Evolutionary conservation across 53 echinoderm and acorn worm species (phyloP).

Genomic region (Hippasteria phrygiana): DNA sequence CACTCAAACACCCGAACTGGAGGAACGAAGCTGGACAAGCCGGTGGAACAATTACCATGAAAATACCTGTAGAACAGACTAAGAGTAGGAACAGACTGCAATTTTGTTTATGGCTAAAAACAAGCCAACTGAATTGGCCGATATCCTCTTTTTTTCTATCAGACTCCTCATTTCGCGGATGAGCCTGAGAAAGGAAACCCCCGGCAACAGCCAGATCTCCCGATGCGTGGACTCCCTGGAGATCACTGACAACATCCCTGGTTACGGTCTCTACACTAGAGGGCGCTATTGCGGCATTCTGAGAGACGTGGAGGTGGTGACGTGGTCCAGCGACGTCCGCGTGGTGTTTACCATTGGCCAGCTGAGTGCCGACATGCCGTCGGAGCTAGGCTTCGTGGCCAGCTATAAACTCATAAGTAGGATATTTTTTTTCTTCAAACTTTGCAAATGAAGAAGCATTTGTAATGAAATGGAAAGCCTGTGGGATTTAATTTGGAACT

Average conservation of each 20-base stretch:
- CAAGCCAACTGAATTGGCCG: background rate
- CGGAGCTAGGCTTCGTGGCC: constrained; percentile 80
- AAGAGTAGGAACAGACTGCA: no score
- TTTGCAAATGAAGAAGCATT: no score
- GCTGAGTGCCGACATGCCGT: constrained; percentile 77
- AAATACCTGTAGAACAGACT: no score
- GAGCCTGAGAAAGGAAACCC: constrained; percentile 20
- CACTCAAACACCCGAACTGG: no score
- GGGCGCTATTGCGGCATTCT: constrained; percentile 71
- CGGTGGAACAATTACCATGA: no score
- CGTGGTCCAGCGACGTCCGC: constrained; percentile 67
- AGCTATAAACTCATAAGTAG: constrained; percentile 77
- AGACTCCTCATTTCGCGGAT: constrained; percentile 60
- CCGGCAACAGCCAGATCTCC: constrained; percentile 30
- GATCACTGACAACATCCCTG: constrained; percentile 43
- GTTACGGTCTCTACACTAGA: constrained; percentile 12
- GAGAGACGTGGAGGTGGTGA: constrained; percentile 62
- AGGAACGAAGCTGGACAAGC: no score
- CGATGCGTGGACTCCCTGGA: constrained; percentile 56
- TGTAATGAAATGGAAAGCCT: no score
- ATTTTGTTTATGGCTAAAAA: no score
- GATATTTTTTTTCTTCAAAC: background rate
- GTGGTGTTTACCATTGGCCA: constrained; percentile 68
- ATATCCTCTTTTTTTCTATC: background rate
- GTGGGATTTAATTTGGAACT: no score